phyloP scores from a whole-genome alignment of 30 jellyfish, hydroid and myxozoan genomes.

The Aurelia sp. region DNA sequence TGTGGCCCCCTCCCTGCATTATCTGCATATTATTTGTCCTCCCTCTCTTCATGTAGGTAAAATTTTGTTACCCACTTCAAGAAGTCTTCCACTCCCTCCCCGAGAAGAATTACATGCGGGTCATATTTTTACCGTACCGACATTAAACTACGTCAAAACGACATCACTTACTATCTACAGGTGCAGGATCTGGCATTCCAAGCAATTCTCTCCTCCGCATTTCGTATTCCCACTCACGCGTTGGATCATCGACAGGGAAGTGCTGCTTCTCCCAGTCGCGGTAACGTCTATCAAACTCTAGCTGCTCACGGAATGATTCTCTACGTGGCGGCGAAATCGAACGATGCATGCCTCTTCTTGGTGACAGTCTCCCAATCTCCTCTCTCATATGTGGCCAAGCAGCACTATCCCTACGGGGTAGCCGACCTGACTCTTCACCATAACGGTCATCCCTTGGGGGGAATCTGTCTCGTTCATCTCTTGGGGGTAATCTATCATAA shows the following conservation, averaged over 20 bases:
- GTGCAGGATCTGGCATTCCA: conserved; percentile 22
- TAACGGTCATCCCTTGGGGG: background rate
- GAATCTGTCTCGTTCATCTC: conserved; percentile 1
- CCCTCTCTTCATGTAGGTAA: too few species aligned
- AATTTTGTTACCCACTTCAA: too few species aligned
- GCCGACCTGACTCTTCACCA: background rate
- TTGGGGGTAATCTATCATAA: background rate
- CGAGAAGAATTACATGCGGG: too few species aligned
- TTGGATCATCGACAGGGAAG: conserved; percentile 69
- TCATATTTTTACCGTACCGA: too few species aligned
- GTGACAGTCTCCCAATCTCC: background rate
- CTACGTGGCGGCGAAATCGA: conserved; percentile 51
- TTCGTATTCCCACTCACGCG: conserved; percentile 78
- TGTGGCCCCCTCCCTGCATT: too few species aligned
- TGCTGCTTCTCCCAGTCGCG: conserved; percentile 69
- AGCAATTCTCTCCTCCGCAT: conserved; percentile 75
- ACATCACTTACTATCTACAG: background rate
- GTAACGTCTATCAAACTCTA: conserved; percentile 59
- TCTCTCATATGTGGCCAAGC: background rate
- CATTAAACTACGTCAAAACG: too few species aligned
- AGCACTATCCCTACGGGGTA: background rate
- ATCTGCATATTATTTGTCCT: too few species aligned
- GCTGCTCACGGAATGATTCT: conserved; percentile 57
- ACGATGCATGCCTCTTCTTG: background rate
- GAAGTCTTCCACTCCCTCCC: too few species aligned